phyloP scores from a whole-genome alignment of 1,140 invertebrate species.

The Asobara japonica region DNA sequence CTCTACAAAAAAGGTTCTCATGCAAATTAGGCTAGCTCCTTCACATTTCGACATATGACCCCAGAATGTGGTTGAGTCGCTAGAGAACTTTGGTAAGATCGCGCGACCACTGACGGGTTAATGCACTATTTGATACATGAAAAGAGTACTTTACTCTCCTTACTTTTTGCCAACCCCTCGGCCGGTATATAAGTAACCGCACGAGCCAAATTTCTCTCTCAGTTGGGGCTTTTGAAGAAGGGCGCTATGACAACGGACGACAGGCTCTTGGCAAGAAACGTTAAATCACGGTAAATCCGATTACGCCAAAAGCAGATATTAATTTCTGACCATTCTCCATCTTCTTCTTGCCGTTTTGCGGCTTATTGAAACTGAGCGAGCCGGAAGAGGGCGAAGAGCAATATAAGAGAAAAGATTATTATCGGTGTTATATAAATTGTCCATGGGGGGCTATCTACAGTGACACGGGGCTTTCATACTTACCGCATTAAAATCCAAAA shows the following conservation, averaged over 20 bases:
- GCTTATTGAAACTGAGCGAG: neutral
- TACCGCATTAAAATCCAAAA: slow-evolving; percentile 15
- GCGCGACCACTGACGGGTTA: no score
- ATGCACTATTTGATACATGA: neutral
- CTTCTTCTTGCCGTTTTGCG: slow-evolving; percentile 33
- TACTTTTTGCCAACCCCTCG: neutral
- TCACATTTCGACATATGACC: no score
- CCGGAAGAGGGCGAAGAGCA: neutral
- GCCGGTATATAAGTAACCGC: neutral
- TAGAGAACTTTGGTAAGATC: no score
- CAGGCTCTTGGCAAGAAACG: slow-evolving; percentile 24
- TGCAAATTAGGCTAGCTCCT: no score
- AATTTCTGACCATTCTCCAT: slow-evolving; percentile 38
- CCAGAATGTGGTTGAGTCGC: no score
- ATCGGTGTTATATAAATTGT: slow-evolving; percentile 19
- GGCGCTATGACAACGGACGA: slow-evolving; percentile 56
- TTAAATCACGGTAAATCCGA: slow-evolving; percentile 34
- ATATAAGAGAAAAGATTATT: neutral
- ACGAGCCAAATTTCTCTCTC: neutral
- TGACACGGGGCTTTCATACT: neutral
- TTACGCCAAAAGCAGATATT: slow-evolving; percentile 33
- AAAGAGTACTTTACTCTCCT: neutral
- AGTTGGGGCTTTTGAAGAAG: neutral
- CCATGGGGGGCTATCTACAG: neutral
- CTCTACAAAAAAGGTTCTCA: no score